Percentiles rank a stretch among this genome's conserved stretches.
Conservation (phyloP, 1,140 invertebrate genomes). For the Lepidostoma basale region DNA sequence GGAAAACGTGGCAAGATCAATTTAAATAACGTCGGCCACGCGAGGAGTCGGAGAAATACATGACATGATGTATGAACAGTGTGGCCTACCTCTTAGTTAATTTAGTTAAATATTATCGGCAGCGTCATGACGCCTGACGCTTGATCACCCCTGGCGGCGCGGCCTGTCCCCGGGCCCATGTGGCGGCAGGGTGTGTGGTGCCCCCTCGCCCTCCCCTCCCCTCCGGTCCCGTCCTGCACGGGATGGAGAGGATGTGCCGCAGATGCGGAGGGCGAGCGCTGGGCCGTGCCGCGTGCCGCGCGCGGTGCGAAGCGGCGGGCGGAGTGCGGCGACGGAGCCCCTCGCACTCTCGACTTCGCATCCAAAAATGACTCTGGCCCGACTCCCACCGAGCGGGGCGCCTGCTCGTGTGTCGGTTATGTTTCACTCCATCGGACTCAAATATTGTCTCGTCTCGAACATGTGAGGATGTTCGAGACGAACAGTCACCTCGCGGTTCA, state of each 20-base stretch:
- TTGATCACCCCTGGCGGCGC: background rate
- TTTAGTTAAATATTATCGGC: too few species aligned
- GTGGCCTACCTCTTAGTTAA: too few species aligned
- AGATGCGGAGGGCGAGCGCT: background rate
- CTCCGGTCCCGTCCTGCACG: background rate
- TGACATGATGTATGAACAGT: too few species aligned
- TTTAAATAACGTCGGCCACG: too few species aligned
- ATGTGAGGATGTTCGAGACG: too few species aligned
- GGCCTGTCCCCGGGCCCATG: background rate
- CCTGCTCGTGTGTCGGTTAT: too few species aligned
- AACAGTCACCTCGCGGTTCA: too few species aligned
- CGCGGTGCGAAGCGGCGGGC: too few species aligned
- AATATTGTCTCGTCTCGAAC: too few species aligned
- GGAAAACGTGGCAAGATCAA: too few species aligned
- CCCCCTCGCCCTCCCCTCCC: background rate
- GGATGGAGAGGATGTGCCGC: background rate
- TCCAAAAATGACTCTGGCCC: constrained; percentile 26
- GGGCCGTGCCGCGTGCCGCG: background rate
- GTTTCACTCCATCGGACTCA: too few species aligned
- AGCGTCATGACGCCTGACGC: background rate
- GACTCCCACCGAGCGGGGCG: background rate
- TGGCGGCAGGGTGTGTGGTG: background rate
- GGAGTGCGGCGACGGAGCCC: background rate
- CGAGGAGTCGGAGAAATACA: too few species aligned
- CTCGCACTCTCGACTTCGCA: background rate